Evolutionary conservation across 1,140 invertebrate genomes (phyloP).

Genomic region (Palaemon carinicauda): DNA sequence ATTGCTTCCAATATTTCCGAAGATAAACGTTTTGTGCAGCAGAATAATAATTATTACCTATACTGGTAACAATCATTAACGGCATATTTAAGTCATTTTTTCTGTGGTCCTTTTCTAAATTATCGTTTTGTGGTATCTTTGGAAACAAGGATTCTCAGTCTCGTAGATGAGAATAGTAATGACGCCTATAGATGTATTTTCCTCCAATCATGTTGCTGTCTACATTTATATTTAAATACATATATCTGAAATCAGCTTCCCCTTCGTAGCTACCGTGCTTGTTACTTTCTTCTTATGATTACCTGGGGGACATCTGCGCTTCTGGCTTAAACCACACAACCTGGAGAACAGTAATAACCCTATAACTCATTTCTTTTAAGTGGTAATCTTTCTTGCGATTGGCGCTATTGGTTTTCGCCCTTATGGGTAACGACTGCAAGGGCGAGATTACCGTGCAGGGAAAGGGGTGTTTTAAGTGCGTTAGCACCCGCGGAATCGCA

Average conservation of each 20-base stretch:
- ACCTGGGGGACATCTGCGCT: not conserved
- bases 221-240: not conserved
- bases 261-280: slow-evolving; percentile 31
- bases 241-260: not conserved
- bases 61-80: no score
- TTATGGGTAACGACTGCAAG: not conserved
- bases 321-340: not conserved
- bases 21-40: no score
- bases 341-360: not conserved
- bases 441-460: not conserved
- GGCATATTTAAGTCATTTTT: no score
- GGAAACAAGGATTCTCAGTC: no score
- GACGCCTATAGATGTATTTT: no score
- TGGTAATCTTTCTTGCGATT: not conserved
- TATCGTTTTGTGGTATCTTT: no score
- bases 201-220: no score
- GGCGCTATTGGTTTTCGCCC: not conserved
- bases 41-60: no score
- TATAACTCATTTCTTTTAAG: not conserved
- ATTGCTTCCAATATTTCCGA: no score
- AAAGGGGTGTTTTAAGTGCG: not conserved
- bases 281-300: slow-evolving; percentile 5
- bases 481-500: not conserved
- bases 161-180: no score
- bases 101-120: no score